Base-by-base conservation (phyloP, 2,113 vertebrate species). In the Sphaerodactylus townsendi region DNA sequence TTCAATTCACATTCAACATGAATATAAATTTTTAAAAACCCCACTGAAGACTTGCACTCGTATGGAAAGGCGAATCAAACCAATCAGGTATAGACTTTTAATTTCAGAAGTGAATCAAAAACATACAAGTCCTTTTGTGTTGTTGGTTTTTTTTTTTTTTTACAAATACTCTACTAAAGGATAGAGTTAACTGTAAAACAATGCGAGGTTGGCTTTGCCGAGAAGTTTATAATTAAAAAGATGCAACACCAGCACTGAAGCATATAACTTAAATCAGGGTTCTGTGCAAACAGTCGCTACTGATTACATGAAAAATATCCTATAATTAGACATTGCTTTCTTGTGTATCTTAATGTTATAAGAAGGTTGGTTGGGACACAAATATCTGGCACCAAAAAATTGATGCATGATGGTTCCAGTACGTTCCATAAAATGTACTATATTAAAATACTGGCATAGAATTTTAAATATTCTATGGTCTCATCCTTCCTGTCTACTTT, bases 321-420 rank as follows among this genome's bases (percentile, higher is more conserved):
- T 59, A 95, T 75, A 93, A 89, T 86, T 65, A 76, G 33, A 44
- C 14, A 83, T 87, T 95, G 93, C 83, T 87, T 91, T 83, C 69
- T 93, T 91, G 85, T 86, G 88, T 90, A 89, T 94, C 95, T 93
- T 93, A 91, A 81, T 88, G 92, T 93, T 90, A 88, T 93, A 94
- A 91, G n/a, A n/a, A n/a, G 92, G 91, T 90, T 94, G 92, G 93
- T 83, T 86, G 93, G 90, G 92, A 88, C 93, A 62, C 92, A 93
- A 93, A 93, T 94, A 94, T 30, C 84, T 88, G 92, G 93, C 92
- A 96, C 88, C 89, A 92, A 95, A 93, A 93, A 94, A 94, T 53
- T 93, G 94, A 94, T 93, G 93, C 90, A 92, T 91, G 91, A 87
- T 91, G 94, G 90, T 92, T 95, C 92, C 87, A 94, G 82, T 93